phyloP scores from a whole-genome alignment of 2,888 invertebrate genomes.

The Spatulosminthurus flaviceps region DNA sequence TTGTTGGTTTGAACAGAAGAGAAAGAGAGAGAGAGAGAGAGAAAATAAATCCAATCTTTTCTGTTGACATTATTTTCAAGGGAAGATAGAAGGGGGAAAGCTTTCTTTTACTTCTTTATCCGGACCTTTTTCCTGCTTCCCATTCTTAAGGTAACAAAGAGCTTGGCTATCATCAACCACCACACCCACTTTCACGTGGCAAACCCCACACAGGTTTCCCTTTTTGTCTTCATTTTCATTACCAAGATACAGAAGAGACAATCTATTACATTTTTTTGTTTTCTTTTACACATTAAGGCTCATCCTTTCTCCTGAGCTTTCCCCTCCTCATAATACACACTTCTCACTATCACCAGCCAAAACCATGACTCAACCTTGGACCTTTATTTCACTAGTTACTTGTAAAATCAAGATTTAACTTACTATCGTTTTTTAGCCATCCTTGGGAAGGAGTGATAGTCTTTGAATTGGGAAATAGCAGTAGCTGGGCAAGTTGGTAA shows the following conservation, averaged over 20 bases:
- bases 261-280: slow-evolving; percentile 16
- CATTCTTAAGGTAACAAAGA: slow-evolving; percentile 27
- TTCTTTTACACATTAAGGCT: not conserved
- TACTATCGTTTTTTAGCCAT: no score
- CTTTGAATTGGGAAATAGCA: no score
- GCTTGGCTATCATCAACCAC: slow-evolving; percentile 11
- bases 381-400: no score
- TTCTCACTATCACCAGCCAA: no score
- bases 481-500: no score
- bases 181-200: not conserved
- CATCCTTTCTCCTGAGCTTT: not conserved
- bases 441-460: no score
- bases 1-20: not conserved
- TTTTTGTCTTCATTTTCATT: slow-evolving; percentile 30
- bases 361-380: no score
- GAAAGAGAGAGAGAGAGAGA: no score
- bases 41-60: slow-evolving; percentile 8
- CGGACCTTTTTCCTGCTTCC: not conserved
- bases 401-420: no score
- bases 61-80: slow-evolving; percentile 13
- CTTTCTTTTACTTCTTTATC: not conserved
- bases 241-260: not conserved
- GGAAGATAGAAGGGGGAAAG: slow-evolving; percentile 3
- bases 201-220: not conserved
- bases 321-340: no score